Evolutionary conservation across 2,113 vertebrate genomes (phyloP).

Genomic region (Ailurus styani): DNA sequence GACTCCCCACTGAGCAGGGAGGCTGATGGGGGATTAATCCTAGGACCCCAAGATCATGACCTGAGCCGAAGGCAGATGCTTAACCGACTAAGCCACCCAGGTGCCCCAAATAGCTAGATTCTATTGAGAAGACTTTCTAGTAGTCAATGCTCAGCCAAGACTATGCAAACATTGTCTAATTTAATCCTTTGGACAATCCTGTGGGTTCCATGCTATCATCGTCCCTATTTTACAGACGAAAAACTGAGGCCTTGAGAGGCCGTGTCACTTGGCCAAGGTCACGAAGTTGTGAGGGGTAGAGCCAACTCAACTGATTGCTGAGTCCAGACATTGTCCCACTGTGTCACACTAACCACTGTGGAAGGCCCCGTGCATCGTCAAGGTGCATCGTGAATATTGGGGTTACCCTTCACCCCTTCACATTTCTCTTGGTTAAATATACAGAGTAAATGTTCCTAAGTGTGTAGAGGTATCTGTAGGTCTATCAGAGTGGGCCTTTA

Average conservation of each 20-base stretch:
- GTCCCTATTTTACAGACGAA: background rate
- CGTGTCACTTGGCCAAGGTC: background rate
- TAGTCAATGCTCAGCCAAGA: background rate
- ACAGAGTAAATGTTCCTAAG: background rate
- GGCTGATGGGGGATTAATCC: rapidly evolving
- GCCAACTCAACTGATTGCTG: background rate
- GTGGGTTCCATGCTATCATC: background rate
- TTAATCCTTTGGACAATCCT: background rate
- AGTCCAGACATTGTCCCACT: background rate
- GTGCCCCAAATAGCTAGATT: background rate
- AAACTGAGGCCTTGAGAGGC: background rate
- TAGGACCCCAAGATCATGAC: too few species aligned
- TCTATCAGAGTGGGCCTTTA: background rate
- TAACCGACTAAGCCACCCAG: too few species aligned
- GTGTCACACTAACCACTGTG: background rate
- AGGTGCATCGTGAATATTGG: background rate
- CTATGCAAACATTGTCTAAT: background rate
- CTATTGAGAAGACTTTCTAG: background rate
- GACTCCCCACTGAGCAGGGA: too few species aligned
- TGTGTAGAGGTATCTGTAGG: background rate
- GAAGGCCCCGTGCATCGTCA: background rate
- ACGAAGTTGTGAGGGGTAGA: background rate
- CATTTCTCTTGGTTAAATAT: background rate
- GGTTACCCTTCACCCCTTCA: background rate
- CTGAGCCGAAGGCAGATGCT: too few species aligned